Conservation (phyloP, 1,140 invertebrate genomes). For the Drosophila sp. region DNA sequence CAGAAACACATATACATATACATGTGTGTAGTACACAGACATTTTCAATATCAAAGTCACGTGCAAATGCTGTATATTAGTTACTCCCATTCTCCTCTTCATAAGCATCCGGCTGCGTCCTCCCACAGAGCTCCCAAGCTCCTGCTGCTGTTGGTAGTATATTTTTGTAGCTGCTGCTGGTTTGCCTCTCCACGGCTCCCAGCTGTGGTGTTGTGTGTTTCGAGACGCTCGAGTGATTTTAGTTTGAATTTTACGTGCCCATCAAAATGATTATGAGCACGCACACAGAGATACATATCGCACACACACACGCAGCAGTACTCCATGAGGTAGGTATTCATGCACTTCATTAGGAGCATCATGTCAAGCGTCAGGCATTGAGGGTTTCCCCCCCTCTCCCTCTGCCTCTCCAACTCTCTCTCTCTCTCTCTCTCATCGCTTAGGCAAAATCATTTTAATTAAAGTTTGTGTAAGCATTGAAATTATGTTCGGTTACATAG, state of each 20-base stretch:
- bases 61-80: slow-evolving; percentile 77
- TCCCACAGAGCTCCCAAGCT: no score
- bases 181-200: background rate
- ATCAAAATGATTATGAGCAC: slow-evolving; percentile 77
- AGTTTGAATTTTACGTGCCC: slow-evolving; percentile 78
- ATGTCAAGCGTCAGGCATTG: slow-evolving; percentile 52
- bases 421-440: slow-evolving; percentile 14
- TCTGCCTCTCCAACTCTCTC: background rate
- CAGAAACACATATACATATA: background rate
- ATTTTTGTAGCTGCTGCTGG: slow-evolving; percentile 4
- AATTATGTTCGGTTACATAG: slow-evolving; percentile 58
- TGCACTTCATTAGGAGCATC: slow-evolving; percentile 74
- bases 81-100: slow-evolving; percentile 32
- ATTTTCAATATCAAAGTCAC: slow-evolving; percentile 76
- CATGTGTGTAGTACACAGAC: background rate
- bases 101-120: background rate
- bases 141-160: slow-evolving; percentile 22
- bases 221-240: slow-evolving; percentile 72
- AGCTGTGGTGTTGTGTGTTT: slow-evolving; percentile 25
- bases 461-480: slow-evolving; percentile 71
- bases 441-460: slow-evolving; percentile 73
- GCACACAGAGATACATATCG: slow-evolving; percentile 25
- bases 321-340: slow-evolving; percentile 67
- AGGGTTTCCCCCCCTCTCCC: background rate
- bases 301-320: background rate